Evolutionary conservation across 1,140 invertebrate species (phyloP), one percentile per base, ranked within the genome.

Genomic region (Panagrolaimus sp.): DNA sequence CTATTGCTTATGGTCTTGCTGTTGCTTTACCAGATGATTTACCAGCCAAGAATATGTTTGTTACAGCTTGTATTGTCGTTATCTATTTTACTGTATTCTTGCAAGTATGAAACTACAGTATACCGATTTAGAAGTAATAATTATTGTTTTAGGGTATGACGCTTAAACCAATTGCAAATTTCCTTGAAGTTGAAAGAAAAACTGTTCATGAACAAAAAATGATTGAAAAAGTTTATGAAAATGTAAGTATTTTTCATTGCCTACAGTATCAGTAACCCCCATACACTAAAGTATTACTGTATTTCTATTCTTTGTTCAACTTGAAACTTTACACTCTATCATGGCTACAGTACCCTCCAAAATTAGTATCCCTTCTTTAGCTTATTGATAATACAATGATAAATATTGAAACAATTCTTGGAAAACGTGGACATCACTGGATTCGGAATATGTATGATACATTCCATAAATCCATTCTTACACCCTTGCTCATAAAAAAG

Each of bases 31-130:
- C 86, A 28, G 83, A 84, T 24, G 75, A 82, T 6, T 68, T 81
- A 12, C 80, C 81, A 10, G 82, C 84, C 48, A 85, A 86, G 69
- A 77, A 79, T 32, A 81, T 86, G 67, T 86, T 86, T 68, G 82
- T 87, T 15, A 86, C 86, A 14, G 79, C 85, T 26, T 86, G 85
- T 21, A 84, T 87, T 64, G 75, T 84, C 43, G 84, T 87, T 32
- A 85, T 87, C 62, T 86, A 86, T 71, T 87, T 87, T 76, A 87
- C 87, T 21, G 85, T 87, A 7, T 86, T 87, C 80, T 70, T 87
- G 1, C 86, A 87, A 84, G 86, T 79, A 46, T 38, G 17, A 15
- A 21, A 6, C 21, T 45, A 38, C 3, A 9, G 9, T 26, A n/a
- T 71, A 14, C 14, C n/a, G 14, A 28, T 17, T 0, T 43, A 67